Percentiles rank a stretch among this genome's conserved stretches.
These are phyloP conservation scores for Callyntrura guangdongensis DNA, from an alignment of 2,888 invertebrate species.

Conservation along the genomic window DNA sequence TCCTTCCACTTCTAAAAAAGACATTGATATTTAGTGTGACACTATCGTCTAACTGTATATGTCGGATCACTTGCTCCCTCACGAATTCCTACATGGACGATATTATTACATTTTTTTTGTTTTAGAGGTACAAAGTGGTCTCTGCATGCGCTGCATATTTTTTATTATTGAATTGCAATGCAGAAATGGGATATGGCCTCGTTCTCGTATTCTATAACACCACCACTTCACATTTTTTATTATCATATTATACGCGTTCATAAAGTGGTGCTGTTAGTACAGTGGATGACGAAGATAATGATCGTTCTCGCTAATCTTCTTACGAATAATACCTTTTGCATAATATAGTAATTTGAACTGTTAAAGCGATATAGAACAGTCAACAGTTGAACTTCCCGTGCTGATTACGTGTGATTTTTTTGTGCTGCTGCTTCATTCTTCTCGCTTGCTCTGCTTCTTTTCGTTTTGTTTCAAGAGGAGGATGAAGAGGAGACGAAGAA, in stretches of 20 bases:
- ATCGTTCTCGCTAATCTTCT: constrained; percentile 37
- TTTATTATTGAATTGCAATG: constrained; percentile 20
- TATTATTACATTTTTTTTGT: constrained; percentile 48
- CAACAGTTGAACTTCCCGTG: constrained; percentile 56
- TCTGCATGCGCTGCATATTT: constrained; percentile 31
- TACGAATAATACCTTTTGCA: constrained; percentile 55
- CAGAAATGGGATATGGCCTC: constrained; percentile 32
- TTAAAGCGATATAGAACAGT: constrained; percentile 53
- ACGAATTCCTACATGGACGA: constrained; percentile 59
- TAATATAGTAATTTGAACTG: constrained; percentile 48
- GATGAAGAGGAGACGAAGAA: constrained; percentile 1
- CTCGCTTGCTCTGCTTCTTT: neutral
- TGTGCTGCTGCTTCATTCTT: neutral
- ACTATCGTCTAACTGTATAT: constrained; percentile 19
- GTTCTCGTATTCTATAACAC: neutral
- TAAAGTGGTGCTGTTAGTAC: neutral
- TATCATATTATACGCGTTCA: constrained; percentile 1
- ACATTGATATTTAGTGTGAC: constrained; percentile 46
- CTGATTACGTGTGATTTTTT: constrained; percentile 10
- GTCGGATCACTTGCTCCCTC: constrained; percentile 26
- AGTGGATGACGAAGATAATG: constrained; percentile 40
- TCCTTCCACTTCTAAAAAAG: constrained; percentile 1
- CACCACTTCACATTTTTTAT: neutral
- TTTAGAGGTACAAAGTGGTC: constrained; percentile 60
- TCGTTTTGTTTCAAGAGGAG: constrained; percentile 2